Evolutionary conservation across 1,140 invertebrate species (phyloP).

Genomic region (Drosophila pseudoobscura): DNA sequence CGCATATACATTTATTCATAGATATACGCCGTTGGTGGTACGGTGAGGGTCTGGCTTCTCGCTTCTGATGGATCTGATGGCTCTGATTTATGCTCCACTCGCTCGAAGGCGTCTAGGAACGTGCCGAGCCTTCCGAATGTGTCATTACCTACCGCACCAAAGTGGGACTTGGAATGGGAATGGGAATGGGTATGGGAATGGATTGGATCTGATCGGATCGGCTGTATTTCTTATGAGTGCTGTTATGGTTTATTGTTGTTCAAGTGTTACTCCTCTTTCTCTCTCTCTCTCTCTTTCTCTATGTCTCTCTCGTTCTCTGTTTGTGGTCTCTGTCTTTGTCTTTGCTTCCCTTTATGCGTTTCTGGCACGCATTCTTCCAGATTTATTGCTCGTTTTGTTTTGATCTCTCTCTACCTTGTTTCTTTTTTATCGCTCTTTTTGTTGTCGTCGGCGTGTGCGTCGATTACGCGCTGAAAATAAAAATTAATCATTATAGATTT

Average conservation of each 20-base stretch:
- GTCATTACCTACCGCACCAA: conserved; percentile 60
- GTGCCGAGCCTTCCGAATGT: conserved; percentile 61
- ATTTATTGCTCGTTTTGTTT: conserved; percentile 45
- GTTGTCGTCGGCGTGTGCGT: conserved; percentile 23
- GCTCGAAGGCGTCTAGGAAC: conserved; percentile 37
- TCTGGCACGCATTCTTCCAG: conserved; percentile 36
- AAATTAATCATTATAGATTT: conserved; percentile 66
- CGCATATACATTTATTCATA: conserved; percentile 18
- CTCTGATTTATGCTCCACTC: conserved; percentile 32
- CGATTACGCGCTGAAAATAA: conserved; percentile 70
- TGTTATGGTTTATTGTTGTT: conserved; percentile 23
- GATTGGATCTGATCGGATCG: background rate
- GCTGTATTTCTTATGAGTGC: conserved; percentile 6
- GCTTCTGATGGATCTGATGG: conserved; percentile 20
- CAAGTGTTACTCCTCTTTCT: background rate
- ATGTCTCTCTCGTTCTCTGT: conserved; percentile 4
- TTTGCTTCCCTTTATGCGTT: conserved; percentile 34
- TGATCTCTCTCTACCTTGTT: conserved; percentile 29
- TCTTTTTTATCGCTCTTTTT: conserved; percentile 27
- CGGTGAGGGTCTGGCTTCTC: background rate
- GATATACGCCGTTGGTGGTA: conserved; percentile 11
- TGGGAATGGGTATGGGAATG: conserved; percentile 23
- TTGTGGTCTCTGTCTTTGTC: conserved; percentile 28
- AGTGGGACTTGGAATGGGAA: conserved; percentile 41
- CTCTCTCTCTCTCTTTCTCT: background rate